Base-by-base conservation (phyloP, 2,113 vertebrate genomes). In the Saccopteryx bilineata region DNA sequence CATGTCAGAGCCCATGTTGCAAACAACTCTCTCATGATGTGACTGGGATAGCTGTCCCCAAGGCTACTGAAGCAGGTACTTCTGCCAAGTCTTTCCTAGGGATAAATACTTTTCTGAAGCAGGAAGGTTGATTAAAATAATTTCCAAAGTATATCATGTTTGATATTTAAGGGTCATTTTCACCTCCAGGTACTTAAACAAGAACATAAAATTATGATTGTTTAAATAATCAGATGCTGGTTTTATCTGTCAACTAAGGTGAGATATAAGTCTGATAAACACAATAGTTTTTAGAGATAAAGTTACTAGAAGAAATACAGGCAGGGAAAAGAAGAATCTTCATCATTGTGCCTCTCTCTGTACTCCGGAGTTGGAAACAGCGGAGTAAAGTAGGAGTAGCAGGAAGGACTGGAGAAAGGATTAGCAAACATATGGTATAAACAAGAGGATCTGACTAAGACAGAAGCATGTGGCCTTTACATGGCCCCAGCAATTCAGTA, bases 141-240 rank as follows among this genome's bases (percentile, higher is more conserved):
- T 86, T 92, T 58, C 18, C 71, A 79, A 87, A 80, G 24, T 65
- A 69, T 68, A 90, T 84, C 17, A 56, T 82, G 3, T 78, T 85
- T 93, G 48, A 61, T 65, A 84, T 69, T 54, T 80, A 74, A 60
- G 33, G 33, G 15, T n/a, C 11, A 33, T 82, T 76, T 93, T 91
- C 69, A 91, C 14, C 33, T 31, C 52, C 54, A 83, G 74, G n/a
- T 33, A 93, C 61, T 2, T 82, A n/a, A 66, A 24, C 12, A 90
- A 66, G 39, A 94, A 66, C 52, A 72, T 17, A 60, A 83, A 92
- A 84, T 23, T 26, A 83, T 81, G 68, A 80, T 81, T 81, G 74
- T 92, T 92, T 90, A 39, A 66, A 76, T 85, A 23, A 79, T 23
- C 78, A 90, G 68, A 46, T 28, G 33, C 28, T 66, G 28, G 31